phyloP scores from a whole-genome alignment of 2,888 invertebrate species.

The Pantelozetes paolii region DNA sequence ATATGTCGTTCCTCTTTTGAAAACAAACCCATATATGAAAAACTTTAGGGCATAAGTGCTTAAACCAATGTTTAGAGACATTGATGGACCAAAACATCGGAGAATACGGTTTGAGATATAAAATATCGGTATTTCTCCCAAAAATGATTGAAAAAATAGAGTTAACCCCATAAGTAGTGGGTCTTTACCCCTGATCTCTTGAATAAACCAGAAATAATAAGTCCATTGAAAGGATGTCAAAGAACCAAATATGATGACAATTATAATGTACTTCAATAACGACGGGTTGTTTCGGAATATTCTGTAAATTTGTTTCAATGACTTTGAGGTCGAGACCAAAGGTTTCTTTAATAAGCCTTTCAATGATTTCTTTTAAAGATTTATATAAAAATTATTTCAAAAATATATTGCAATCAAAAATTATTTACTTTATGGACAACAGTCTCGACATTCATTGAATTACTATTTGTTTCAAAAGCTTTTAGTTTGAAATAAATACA shows the following conservation, averaged over 20 bases:
- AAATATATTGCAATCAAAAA: neutral
- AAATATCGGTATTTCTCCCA: conserved; percentile 49
- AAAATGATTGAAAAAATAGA: conserved; percentile 46
- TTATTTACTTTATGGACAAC: neutral
- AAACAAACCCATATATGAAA: conserved; percentile 71
- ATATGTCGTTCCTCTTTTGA: conserved; percentile 61
- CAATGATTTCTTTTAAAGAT: too few species aligned
- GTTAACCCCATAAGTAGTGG: conserved; percentile 45
- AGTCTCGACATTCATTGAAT: neutral
- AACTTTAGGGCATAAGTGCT: conserved; percentile 74
- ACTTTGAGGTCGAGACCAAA: neutral
- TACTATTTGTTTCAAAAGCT: too few species aligned
- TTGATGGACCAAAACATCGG: conserved; percentile 71
- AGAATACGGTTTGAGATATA: conserved; percentile 63
- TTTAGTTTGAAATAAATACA: conserved; percentile 15
- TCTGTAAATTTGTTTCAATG: neutral
- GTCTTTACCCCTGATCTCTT: conserved; percentile 41
- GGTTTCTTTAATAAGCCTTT: conserved; percentile 5
- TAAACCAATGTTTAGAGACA: conserved; percentile 76
- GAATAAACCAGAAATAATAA: conserved; percentile 46
- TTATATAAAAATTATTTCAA: neutral
- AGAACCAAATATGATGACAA: conserved; percentile 46
- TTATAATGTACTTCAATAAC: conserved; percentile 39
- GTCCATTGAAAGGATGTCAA: conserved; percentile 48
- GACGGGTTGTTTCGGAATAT: conserved; percentile 38